A percentile compares a stretch with the other conserved stretches of the same genome.
These are phyloP conservation scores for Drosophila buzzatii DNA, from an alignment of 2,888 invertebrate species.

Conservation along the genomic window DNA sequence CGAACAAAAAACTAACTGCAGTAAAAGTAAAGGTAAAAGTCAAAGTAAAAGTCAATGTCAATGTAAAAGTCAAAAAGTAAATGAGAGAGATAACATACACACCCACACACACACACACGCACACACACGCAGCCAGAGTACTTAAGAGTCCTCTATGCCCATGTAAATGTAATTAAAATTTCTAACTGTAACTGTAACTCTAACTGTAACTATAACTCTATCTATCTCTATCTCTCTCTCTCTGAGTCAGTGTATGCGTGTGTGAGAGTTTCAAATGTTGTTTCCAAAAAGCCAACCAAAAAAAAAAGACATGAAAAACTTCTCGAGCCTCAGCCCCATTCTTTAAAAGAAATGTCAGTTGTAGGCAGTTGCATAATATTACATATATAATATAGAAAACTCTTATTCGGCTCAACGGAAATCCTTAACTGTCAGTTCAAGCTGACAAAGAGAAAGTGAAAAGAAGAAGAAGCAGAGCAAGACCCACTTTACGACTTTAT, in stretches of 20 bases:
- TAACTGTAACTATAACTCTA: constrained; percentile 30
- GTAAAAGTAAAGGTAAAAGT: background rate
- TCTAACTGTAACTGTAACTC: constrained; percentile 38
- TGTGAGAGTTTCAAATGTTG: constrained; percentile 28
- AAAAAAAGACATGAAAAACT: background rate
- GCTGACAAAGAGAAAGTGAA: background rate
- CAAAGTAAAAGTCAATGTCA: constrained; percentile 1
- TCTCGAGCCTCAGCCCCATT: background rate
- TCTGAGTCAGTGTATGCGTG: constrained; percentile 17
- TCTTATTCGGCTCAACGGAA: constrained; percentile 26
- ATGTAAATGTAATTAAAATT: constrained; percentile 54
- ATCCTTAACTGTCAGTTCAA: constrained; percentile 17
- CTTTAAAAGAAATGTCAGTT: constrained; percentile 35
- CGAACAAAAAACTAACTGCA: constrained; percentile 28
- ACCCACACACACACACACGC: constrained; percentile 1
- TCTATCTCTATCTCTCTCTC: background rate
- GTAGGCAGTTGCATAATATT: constrained; percentile 25
- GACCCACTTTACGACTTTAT: constrained; percentile 22
- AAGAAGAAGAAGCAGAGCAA: constrained; percentile 1
- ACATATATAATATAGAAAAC: background rate
- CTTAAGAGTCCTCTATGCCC: constrained; percentile 33
- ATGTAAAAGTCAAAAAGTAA: background rate
- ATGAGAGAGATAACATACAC: background rate
- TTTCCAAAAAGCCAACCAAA: constrained; percentile 21
- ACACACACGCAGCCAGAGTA: constrained; percentile 17